phyloP scores from a whole-genome alignment of 2,888 invertebrate species.

The Dascillus cervinus region DNA sequence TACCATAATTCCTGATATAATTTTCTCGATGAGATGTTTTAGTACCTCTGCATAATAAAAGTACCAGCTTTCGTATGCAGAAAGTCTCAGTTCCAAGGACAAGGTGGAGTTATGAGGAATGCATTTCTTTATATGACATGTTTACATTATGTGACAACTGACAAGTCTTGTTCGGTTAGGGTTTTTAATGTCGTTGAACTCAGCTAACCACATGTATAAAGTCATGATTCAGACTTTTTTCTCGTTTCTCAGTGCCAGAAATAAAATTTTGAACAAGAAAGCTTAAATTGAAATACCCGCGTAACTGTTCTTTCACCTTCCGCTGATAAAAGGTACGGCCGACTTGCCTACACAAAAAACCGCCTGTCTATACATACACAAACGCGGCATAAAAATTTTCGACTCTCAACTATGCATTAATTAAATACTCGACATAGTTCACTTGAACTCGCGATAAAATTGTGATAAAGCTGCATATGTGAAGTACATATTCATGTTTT shows the following conservation, averaged over 20 bases:
- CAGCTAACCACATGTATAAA: slow-evolving; percentile 10
- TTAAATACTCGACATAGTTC: too few species aligned
- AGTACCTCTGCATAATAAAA: slow-evolving; percentile 13
- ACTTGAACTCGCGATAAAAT: too few species aligned
- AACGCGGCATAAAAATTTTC: too few species aligned
- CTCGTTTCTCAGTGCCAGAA: not conserved
- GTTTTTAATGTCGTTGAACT: slow-evolving; percentile 17
- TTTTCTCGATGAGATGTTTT: slow-evolving; percentile 9
- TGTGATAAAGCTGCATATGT: too few species aligned
- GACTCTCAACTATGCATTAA: too few species aligned
- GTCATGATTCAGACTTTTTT: slow-evolving; percentile 8
- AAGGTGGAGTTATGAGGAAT: slow-evolving; percentile 28
- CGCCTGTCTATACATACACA: too few species aligned
- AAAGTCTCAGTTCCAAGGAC: slow-evolving; percentile 26
- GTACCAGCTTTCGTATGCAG: slow-evolving; percentile 24
- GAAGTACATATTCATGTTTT: slow-evolving; percentile 27
- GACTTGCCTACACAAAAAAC: too few species aligned
- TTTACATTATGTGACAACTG: slow-evolving; percentile 22
- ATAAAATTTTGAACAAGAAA: not conserved
- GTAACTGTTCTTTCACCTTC: too few species aligned
- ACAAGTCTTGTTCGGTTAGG: slow-evolving; percentile 14
- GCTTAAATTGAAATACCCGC: too few species aligned
- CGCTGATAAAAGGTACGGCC: too few species aligned
- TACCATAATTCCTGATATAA: not conserved
- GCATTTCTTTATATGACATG: slow-evolving; percentile 27